phyloP scores from a whole-genome alignment of 1,140 invertebrate species.

The Sarcophaga bullata region DNA sequence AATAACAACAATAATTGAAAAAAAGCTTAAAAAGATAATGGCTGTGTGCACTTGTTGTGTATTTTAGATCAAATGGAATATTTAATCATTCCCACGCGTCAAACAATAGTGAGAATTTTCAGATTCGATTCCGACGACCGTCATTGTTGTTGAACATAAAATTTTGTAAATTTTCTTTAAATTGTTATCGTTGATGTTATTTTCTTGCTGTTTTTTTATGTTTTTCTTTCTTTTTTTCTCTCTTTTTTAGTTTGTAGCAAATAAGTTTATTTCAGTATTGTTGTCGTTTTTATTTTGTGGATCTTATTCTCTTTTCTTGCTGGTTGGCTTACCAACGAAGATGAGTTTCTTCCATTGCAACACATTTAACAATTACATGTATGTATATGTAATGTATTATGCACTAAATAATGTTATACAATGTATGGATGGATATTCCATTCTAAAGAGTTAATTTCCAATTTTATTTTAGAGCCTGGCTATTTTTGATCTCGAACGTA shows the following conservation, averaged over 20 bases:
- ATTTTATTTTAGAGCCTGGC: no score
- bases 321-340: neutral
- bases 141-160: conserved; percentile 43
- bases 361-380: neutral
- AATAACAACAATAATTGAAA: conserved; percentile 16
- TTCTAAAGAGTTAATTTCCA: no score
- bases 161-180: conserved; percentile 40
- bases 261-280: neutral
- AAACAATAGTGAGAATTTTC: conserved; percentile 43
- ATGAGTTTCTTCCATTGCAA: conserved; percentile 8
- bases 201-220: neutral
- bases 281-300: neutral
- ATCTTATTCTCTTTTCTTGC: neutral
- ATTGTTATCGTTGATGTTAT: conserved; percentile 37
- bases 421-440: no score
- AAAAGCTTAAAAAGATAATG: neutral
- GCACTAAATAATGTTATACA: no score
- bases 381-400: neutral
- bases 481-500: no score
- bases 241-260: neutral
- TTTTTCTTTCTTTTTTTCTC: neutral
- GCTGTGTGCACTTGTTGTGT: conserved; percentile 21
- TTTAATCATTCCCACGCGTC: conserved; percentile 45
- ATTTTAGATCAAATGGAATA: conserved; percentile 39
- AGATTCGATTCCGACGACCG: conserved; percentile 33